Base-by-base conservation (phyloP, 2,888 invertebrate genomes). In the Macaria notata region DNA sequence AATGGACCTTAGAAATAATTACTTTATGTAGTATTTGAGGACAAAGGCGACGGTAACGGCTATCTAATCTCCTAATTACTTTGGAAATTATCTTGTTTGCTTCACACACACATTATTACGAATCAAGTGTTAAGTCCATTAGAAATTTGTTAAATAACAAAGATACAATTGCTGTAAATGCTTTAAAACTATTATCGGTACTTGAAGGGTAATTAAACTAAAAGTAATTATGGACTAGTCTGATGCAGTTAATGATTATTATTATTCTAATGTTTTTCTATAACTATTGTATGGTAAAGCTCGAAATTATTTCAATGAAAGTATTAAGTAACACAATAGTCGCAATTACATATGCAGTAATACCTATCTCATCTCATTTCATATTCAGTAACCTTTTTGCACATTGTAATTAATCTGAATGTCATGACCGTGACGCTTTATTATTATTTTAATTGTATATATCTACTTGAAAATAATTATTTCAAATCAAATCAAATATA, bases 401-500 rank as follows among this genome's bases (percentile, higher is more conserved):
- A 38, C 19, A 54, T 48, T 46, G 49, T 33, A 47, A 54, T 62
- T 54, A 46, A 58, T 59, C 54, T 49, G 51, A 59, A 59, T 54
- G 51, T 59, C 54, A 42, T 54, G 59, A 59, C 59, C 59, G 59
- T 59, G 54, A 59, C 50, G 47, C n/a, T 9, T 46, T 46, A 54
- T 46, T 46, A 29, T 45, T n/a, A 36, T 49, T 43, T 50, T 41
- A 41, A 41, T 41, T 41, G 19, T 19, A 41, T 7, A 7, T 46
- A 31, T 36, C 44, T 29, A 9, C 31, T 31, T 48, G 33, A 48
- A 48, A 43, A 54, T 9, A 29, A 29, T 49, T n/a, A 44, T 42
- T 39, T 39, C 39, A 33, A 4, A 4, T 33, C 6, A 4, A 6
- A 4, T 33, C 33, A 33, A 33, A 33, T 4, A 4, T 6, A 6